Evolutionary conservation across 1,140 invertebrate species (phyloP).

Genomic region (Drosophila sp.): DNA sequence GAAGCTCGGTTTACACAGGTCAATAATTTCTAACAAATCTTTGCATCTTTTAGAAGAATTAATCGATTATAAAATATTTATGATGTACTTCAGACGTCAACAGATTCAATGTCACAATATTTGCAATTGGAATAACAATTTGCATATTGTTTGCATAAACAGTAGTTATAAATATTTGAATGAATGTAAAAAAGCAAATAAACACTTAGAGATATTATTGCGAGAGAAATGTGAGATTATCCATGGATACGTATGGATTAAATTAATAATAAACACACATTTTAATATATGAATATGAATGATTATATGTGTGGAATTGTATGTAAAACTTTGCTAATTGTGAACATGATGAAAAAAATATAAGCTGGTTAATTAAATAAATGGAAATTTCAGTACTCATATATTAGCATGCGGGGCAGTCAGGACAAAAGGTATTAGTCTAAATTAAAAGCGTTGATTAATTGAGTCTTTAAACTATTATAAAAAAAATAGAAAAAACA

Average conservation of each 20-base stretch:
- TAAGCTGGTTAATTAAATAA: slow-evolving; percentile 48
- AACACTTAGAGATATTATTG: slow-evolving; percentile 10
- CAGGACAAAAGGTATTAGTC: not conserved
- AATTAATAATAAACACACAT: slow-evolving; percentile 19
- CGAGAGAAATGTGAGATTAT: slow-evolving; percentile 11
- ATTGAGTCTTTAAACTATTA: not conserved
- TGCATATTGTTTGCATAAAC: slow-evolving; percentile 32
- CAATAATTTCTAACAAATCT: slow-evolving; percentile 31
- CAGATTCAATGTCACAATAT: slow-evolving; percentile 10
- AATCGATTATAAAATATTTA: slow-evolving; percentile 63
- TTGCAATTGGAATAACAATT: slow-evolving; percentile 42
- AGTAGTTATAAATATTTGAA: slow-evolving; percentile 26
- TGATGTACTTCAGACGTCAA: slow-evolving; percentile 26
- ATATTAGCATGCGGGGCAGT: slow-evolving; percentile 4
- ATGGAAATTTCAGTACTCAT: slow-evolving; percentile 14
- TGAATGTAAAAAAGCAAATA: slow-evolving; percentile 19
- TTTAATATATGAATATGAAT: not conserved
- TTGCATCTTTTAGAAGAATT: slow-evolving; percentile 60
- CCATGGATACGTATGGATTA: slow-evolving; percentile 20
- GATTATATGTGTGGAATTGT: slow-evolving; percentile 16
- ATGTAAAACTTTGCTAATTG: slow-evolving; percentile 34
- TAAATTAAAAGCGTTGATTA: not conserved
- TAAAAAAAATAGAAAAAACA: not conserved
- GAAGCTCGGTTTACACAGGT: slow-evolving; percentile 1
- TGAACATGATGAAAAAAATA: slow-evolving; percentile 34